Conservation (phyloP, 2,797 vertebrate genomes). For the Prunella strophiata region DNA sequence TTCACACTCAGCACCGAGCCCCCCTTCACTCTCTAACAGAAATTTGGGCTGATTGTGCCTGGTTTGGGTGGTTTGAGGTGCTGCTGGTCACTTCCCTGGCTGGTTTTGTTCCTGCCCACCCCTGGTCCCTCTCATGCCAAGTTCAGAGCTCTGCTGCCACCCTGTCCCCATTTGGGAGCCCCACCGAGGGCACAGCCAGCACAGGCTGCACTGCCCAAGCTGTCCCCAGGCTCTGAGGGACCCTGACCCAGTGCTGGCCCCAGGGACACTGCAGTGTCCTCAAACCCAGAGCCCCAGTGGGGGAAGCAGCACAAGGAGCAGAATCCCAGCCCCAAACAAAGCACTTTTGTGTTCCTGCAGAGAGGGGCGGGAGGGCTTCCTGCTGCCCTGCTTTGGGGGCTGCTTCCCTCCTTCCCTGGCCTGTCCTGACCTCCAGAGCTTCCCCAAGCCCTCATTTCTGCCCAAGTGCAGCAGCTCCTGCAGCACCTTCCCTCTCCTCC, state of each 20-base stretch:
- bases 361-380: background rate
- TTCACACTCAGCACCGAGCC: accelerated
- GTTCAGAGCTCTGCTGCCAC: background rate
- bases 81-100: background rate
- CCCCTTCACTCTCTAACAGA: accelerated
- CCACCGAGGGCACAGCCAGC: background rate
- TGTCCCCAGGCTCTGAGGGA: background rate
- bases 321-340: background rate
- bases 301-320: background rate
- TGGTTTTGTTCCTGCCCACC: background rate
- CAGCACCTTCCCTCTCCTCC: background rate
- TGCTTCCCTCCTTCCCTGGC: background rate
- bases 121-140: accelerated
- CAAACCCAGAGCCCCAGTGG: background rate
- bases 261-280: accelerated
- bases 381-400: background rate
- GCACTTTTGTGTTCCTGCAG: background rate
- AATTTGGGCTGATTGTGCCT: background rate
- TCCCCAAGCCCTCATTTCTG: background rate
- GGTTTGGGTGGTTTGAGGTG: background rate
- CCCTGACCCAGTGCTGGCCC: background rate
- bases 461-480: accelerated
- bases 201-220: accelerated
- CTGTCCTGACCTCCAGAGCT: background rate
- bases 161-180: accelerated